A percentile compares a stretch with the other conserved stretches of the same genome.
These are phyloP conservation scores for Callosobruchus maculatus DNA, from an alignment of 2,888 invertebrate species.

Conservation along the genomic window DNA sequence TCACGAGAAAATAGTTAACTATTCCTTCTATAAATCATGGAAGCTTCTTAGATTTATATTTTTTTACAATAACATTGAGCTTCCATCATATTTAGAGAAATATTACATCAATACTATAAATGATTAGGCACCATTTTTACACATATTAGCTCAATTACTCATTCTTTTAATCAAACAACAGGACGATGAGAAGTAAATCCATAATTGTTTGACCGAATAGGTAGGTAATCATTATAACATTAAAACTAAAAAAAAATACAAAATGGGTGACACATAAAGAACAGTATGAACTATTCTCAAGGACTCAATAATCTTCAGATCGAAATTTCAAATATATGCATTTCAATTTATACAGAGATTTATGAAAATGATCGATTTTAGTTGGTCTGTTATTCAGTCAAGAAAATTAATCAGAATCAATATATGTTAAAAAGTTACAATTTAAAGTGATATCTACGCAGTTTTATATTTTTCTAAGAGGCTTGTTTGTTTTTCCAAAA, in stretches of 20 bases:
- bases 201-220: not conserved
- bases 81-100: conserved; percentile 25
- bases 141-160: not conserved
- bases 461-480: no score
- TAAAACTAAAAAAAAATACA: not conserved
- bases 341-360: no score
- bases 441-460: no score
- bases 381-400: no score
- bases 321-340: no score
- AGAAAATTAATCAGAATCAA: no score
- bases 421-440: no score
- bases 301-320: not conserved
- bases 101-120: conserved; percentile 10
- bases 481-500: no score
- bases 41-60: conserved; percentile 7
- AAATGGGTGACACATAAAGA: no score
- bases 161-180: not conserved
- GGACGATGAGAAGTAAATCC: no score
- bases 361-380: no score
- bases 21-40: conserved; percentile 25
- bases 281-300: not conserved
- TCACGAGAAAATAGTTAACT: conserved; percentile 4
- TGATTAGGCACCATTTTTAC: conserved; percentile 2
- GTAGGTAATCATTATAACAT: not conserved
- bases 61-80: conserved; percentile 7